A percentile compares a stretch with the other conserved stretches of the same genome.
Conservation (phyloP, 2,888 invertebrate species). For the Tromatobia lineatoria region DNA sequence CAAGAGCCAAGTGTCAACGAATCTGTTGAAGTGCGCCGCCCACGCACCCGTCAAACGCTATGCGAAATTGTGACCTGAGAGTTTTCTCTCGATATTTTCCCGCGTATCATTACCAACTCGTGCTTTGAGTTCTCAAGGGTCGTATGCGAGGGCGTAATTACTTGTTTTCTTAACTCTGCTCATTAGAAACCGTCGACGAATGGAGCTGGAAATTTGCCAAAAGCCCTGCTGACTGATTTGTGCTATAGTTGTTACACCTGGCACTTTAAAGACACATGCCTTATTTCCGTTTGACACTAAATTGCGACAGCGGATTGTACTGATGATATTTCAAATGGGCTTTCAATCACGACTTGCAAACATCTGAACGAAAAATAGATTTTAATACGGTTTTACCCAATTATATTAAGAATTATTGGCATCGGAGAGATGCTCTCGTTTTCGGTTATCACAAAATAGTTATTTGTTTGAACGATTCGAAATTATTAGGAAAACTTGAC, state of each 20-base stretch:
- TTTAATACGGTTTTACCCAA: no score
- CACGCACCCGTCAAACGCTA: conserved; percentile 33
- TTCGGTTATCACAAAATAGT: no score
- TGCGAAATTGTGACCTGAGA: conserved; percentile 12
- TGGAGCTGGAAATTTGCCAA: conserved; percentile 47
- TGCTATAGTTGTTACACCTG: conserved; percentile 52
- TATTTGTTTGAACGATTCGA: no score
- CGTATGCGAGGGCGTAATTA: conserved; percentile 16
- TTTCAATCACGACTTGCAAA: no score
- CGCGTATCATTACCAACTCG: neutral
- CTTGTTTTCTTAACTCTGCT: conserved; percentile 46
- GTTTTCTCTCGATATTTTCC: conserved; percentile 1
- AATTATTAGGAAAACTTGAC: no score
- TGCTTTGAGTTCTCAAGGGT: neutral
- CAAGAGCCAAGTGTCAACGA: conserved; percentile 46
- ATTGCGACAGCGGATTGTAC: conserved; percentile 8
- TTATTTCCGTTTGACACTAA: conserved; percentile 37
- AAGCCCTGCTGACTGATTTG: conserved; percentile 22
- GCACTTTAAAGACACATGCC: conserved; percentile 22
- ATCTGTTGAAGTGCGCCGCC: conserved; percentile 44
- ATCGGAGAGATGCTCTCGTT: no score
- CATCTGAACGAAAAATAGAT: no score
- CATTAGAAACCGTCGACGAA: conserved; percentile 30
- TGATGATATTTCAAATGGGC: conserved; percentile 27
- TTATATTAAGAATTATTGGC: no score